Evolutionary conservation across 2,888 invertebrate genomes (phyloP).

Genomic region (Drosophila meridionalis): DNA sequence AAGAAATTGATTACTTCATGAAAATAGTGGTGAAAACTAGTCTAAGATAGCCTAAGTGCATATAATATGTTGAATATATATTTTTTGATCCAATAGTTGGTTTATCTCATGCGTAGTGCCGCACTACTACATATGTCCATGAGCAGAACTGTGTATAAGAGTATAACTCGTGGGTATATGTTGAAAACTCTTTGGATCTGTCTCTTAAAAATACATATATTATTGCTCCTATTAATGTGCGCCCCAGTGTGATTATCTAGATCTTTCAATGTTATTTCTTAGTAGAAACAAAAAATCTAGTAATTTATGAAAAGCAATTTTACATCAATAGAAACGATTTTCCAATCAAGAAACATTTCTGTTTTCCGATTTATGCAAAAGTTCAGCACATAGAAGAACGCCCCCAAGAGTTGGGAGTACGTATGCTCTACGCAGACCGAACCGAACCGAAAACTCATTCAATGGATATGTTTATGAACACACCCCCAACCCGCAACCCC

Average conservation of each 20-base stretch:
- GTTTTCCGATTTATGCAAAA: constrained; percentile 21
- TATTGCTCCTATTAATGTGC: background rate
- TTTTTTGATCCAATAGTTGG: background rate
- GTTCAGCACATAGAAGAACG: constrained; percentile 19
- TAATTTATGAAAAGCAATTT: constrained; percentile 1
- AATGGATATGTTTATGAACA: constrained; percentile 55
- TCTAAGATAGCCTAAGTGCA: background rate
- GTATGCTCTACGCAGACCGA: background rate
- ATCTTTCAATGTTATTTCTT: background rate
- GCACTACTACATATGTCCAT: background rate
- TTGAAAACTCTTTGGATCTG: background rate
- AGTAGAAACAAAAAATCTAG: background rate
- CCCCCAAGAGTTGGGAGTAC: background rate
- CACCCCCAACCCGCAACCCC: background rate
- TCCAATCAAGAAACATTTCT: background rate
- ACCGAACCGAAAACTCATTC: constrained; percentile 39
- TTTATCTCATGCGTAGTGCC: background rate
- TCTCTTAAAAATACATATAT: background rate
- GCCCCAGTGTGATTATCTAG: background rate
- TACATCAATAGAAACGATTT: constrained; percentile 5
- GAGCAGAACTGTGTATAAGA: background rate
- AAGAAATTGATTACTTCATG: no score
- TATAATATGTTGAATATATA: background rate
- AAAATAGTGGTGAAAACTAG: no score
- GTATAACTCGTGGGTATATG: background rate